Evolutionary conservation across 2,888 invertebrate genomes (phyloP), one percentile per base, ranked within the genome.

Genomic region (Camponotus fellah): DNA sequence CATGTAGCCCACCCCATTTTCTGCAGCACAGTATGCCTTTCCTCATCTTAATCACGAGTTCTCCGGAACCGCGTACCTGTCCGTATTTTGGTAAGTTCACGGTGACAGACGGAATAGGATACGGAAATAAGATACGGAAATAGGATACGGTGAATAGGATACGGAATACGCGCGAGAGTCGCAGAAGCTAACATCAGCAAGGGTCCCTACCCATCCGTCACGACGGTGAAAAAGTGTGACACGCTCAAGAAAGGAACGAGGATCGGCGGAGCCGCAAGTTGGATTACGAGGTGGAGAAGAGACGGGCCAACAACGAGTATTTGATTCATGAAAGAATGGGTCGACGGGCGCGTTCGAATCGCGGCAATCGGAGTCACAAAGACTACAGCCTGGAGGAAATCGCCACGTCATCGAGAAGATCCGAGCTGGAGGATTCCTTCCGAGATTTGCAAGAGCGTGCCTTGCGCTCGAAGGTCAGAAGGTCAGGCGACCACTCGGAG

Each of bases 31-130:
- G 96, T 90, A 96, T 97, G 93, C 97, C 98, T 89, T 98, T 97
- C 95, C 96, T 98, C 93, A 98, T 98, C 87, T 96, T 98, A 96
- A 97, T 98, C 95, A 98, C 98, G 76, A 97, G 97, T 93, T 97
- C 97, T 91, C 98, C 98, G 71, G 98, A 98, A 95, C 96, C 97
- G 58, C 96, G 97, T 93, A 97, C 97, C 92, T 98, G 98, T 93
- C 98, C 98, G 0, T 97, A 97, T 95, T 96, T 97, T 92, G 98
- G 96, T 77, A 97, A 97, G 95, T 97, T 97, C 94, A 96, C 96
- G 85, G 97, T 97, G 88, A 96, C 96, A 85, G 97, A 96, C 83
- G n/a, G n/a, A n/a, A n/a, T n/a, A n/a, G n/a, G n/a, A n/a, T n/a
- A n/a, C n/a, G n/a, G n/a, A n/a, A n/a, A n/a, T n/a, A n/a, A n/a